Conservation (phyloP, 2,113 vertebrate genomes). For the Heptranchias perlo region DNA sequence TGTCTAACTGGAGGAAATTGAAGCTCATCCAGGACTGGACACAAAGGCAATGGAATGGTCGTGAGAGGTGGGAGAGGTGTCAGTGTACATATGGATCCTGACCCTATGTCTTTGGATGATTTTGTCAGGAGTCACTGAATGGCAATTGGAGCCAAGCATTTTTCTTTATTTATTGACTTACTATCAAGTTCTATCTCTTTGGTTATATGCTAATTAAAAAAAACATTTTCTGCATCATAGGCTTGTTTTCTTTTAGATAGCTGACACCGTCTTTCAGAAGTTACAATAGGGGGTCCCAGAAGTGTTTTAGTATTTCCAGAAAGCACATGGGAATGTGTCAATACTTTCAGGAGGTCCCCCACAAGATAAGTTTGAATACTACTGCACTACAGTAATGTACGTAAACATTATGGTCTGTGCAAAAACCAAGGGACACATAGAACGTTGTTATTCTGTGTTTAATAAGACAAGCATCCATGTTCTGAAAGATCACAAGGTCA, state of each 20-base stretch:
- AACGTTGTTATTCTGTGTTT: slow-evolving; percentile 20
- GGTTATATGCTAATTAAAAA: not conserved
- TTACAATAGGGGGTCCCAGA: not conserved
- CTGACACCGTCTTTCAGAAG: not conserved
- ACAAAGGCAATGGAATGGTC: not conserved
- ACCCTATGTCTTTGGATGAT: not conserved
- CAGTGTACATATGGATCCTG: too few species aligned
- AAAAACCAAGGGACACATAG: slow-evolving; percentile 1
- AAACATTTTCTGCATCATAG: not conserved
- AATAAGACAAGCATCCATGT: slow-evolving; percentile 36
- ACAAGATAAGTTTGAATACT: not conserved
- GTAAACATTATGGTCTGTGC: not conserved
- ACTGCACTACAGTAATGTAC: not conserved
- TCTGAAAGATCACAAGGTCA: slow-evolving; percentile 25
- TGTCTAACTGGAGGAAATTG: not conserved
- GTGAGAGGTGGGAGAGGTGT: not conserved
- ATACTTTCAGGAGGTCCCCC: not conserved
- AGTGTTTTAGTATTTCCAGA: not conserved
- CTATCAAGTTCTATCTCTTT: not conserved
- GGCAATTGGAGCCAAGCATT: not conserved
- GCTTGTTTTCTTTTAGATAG: not conserved
- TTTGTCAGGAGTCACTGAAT: not conserved
- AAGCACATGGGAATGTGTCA: not conserved
- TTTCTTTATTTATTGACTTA: not conserved
- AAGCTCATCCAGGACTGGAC: not conserved